phyloP scores from a whole-genome alignment of 2,113 vertebrate species.

The Oryctolagus cuniculus region mOryCun1.1 NC_091442.1:114419501-114420000 shows the following conservation, averaged over 20 bases:
- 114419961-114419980: not conserved
- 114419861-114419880: not conserved
- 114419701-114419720: not conserved
- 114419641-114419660: accelerated
- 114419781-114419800: not conserved
- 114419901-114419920: not conserved
- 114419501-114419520: not conserved
- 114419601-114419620: not conserved
- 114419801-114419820: not conserved
- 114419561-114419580: not conserved
- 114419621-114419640: not conserved
- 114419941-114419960: not conserved
- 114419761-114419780: not conserved
- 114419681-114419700: not conserved
- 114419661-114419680: not conserved
- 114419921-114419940: too few relatives aligned
- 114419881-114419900: not conserved
- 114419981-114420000: not conserved
- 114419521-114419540: not conserved
- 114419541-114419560: not conserved
- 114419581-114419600: not conserved
- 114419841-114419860: not conserved
- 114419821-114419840: slow-evolving; percentile 56
- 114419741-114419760: not conserved
- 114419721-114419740: not conserved